These are phyloP conservation scores for Muntiacus reevesi DNA, from an alignment of 2,113 vertebrate genomes.

Conservation along the genomic window DNA sequence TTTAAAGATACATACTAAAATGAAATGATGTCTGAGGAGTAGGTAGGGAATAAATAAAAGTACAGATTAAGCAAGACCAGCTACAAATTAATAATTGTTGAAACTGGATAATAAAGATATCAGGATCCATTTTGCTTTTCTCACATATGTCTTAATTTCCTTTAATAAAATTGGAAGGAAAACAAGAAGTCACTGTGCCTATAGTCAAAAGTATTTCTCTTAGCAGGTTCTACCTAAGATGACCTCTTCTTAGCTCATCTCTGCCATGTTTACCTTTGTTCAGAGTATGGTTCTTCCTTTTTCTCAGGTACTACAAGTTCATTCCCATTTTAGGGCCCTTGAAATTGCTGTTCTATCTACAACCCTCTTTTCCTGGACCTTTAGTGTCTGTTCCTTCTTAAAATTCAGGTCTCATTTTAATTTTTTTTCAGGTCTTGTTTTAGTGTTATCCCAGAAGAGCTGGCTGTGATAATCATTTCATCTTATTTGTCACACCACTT, in stretches of 20 bases:
- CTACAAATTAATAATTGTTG: neutral
- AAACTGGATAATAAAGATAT: neutral
- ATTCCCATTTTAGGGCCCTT: neutral
- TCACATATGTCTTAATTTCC: neutral
- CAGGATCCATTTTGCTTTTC: neutral
- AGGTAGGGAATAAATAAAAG: neutral
- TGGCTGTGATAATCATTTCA: neutral
- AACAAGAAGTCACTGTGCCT: neutral
- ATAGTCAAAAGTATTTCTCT: neutral
- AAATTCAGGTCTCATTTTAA: neutral
- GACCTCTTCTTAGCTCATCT: neutral
- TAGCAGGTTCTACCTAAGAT: neutral
- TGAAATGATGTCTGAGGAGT: neutral
- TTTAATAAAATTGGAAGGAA: neutral
- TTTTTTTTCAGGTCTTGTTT: neutral
- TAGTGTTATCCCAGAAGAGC: neutral
- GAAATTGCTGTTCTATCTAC: neutral
- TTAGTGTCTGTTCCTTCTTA: neutral
- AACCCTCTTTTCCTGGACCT: neutral
- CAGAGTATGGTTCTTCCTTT: neutral
- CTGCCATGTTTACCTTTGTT: neutral
- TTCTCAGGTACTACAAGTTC: neutral
- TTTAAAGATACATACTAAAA: neutral
- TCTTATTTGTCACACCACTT: neutral
- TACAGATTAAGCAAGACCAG: neutral